phyloP scores from a whole-genome alignment of 1,140 invertebrate genomes.

The Ctenoplectra terminalis region DNA sequence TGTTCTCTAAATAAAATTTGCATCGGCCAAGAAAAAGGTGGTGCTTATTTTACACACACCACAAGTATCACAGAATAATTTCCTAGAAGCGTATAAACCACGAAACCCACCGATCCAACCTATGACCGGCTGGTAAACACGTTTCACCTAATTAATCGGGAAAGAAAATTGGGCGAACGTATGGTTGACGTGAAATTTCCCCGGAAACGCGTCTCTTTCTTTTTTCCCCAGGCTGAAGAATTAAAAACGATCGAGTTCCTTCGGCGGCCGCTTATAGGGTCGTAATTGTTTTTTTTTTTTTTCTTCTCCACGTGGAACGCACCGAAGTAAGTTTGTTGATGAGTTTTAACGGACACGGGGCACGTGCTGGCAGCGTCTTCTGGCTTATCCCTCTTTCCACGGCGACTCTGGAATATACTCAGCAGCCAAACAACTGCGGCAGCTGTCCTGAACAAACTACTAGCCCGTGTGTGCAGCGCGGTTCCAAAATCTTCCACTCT shows the following conservation, averaged over 20 bases:
- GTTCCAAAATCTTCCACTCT: constrained; percentile 51
- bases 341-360: constrained; percentile 73
- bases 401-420: constrained; percentile 60
- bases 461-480: constrained; percentile 14
- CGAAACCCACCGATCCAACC: neutral
- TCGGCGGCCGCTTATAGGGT: constrained; percentile 44
- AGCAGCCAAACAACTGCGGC: constrained; percentile 75
- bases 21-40: too few relatives aligned
- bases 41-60: too few relatives aligned
- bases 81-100: neutral
- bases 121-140: neutral
- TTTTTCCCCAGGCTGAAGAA: neutral
- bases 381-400: constrained; percentile 66
- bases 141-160: neutral
- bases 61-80: neutral
- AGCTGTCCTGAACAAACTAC: constrained; percentile 66
- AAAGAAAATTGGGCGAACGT: neutral
- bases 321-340: constrained; percentile 54
- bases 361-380: constrained; percentile 75
- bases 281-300: constrained; percentile 37
- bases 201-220: neutral
- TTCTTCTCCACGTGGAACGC: constrained; percentile 39
- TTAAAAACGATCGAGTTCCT: constrained; percentile 28
- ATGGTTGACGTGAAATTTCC: neutral
- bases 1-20: too few relatives aligned